These are phyloP conservation scores for Trissolcus japonicus DNA, from an alignment of 2,888 invertebrate genomes.

Conservation along the genomic window DNA sequence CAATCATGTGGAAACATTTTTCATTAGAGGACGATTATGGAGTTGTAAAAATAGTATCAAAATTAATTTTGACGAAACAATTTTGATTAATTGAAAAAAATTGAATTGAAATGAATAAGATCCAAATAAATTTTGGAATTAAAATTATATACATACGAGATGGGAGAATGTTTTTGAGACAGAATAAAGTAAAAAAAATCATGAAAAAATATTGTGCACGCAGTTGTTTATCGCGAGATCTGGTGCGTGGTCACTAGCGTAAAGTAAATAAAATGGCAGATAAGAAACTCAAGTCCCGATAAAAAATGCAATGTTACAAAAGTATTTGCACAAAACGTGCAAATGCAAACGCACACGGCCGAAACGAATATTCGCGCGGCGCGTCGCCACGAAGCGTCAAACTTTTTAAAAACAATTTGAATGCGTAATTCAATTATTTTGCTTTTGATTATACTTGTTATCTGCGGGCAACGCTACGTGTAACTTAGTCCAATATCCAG, in stretches of 20 bases:
- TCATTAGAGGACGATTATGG: no score
- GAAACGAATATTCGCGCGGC: background rate
- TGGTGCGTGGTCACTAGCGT: conserved; percentile 44
- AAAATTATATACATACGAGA: no score
- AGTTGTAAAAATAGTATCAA: no score
- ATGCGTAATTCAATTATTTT: conserved; percentile 19
- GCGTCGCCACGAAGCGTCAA: background rate
- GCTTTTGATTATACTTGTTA: conserved; percentile 20
- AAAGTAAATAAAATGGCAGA: conserved; percentile 35
- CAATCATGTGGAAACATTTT: no score
- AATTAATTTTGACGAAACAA: no score
- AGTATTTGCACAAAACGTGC: conserved; percentile 22
- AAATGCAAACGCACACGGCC: background rate
- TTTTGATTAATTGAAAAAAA: no score
- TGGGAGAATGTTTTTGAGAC: no score
- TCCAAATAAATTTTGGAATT: no score
- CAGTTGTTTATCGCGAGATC: conserved; percentile 40
- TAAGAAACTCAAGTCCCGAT: conserved; percentile 30
- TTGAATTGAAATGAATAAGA: no score
- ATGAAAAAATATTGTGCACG: conserved; percentile 20
- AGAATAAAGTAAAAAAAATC: background rate
- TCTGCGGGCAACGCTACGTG: conserved; percentile 13
- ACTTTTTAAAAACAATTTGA: background rate
- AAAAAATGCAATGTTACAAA: conserved; percentile 22
- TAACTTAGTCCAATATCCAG: conserved; percentile 22